Evolutionary conservation across 2,888 invertebrate genomes (phyloP), one percentile per base, ranked within the genome.

Genomic region (Meta bourneti): DNA sequence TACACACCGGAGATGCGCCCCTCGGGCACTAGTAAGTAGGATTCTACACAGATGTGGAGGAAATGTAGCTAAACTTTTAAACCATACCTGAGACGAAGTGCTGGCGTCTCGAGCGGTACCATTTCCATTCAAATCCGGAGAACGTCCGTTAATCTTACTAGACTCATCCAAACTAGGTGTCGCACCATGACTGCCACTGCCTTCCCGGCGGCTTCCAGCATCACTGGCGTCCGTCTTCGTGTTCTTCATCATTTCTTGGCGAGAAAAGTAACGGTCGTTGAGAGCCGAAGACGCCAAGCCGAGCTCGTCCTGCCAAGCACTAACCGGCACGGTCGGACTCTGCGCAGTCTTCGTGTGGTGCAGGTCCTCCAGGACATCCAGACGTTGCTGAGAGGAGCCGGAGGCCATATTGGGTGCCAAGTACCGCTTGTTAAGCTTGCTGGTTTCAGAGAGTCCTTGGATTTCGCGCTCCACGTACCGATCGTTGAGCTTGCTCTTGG

Each of bases 241-340:
- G 48, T 92, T 90, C 83, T 93, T 93, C 51, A 93, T 84, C 78
- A 93, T 81, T 61, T 93, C 92, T 75, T 91, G 93, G 54, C 93
- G 78, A 97, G 94, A 98, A 94, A 98, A 98, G 95, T 98, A 98
- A 13, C 98, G 96, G 94, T 98, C 98, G 94, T 98, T 98, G 2
- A 98, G 95, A 0, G 98, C 98, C 0, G 98, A 98, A 6, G 93
- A 93, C 7, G 94, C 93, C 86, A 94, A 86, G 13, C 93, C 93
- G 0, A 94, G 89, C 79, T 94, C 93, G 54, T 89, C 89, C 51
- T 93, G 93, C 93, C 93, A 93, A 11, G 91, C 90, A 74, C 16
- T 81, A 7, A 11, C 52, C 13, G 84, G 49, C 19, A 77, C 34
- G 2, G 80, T 52, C 0, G 90, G 79, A 72, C 80, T 91, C 2